Evolutionary conservation across 2,797 vertebrate genomes (phyloP).

Genomic region (Melanotaenia pygmaea): DNA sequence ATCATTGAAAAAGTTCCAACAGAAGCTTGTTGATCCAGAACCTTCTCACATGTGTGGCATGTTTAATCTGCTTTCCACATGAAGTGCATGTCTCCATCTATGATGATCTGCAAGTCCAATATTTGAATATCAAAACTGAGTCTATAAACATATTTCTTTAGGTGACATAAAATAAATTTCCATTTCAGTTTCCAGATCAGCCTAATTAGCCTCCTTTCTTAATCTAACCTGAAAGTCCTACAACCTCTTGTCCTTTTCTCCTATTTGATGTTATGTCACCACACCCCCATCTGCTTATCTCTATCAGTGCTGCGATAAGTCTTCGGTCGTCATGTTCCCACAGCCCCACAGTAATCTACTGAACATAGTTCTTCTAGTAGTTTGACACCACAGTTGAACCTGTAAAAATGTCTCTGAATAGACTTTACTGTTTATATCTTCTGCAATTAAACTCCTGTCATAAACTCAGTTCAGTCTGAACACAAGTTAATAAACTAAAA

Average conservation of each 20-base stretch:
- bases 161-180: not conserved
- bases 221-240: not conserved
- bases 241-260: conserved; percentile 25
- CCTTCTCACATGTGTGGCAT: not conserved
- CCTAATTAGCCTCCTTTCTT: not conserved
- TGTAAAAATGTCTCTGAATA: not conserved
- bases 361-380: conserved; percentile 8
- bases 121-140: not conserved
- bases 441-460: not conserved
- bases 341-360: conserved; percentile 22
- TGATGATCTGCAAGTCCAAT: not conserved
- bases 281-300: conserved; percentile 55
- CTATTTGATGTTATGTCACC: conserved; percentile 35
- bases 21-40: not conserved
- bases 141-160: no score
- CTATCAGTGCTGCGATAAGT: conserved; percentile 32
- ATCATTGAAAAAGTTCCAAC: not conserved
- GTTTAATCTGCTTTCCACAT: not conserved
- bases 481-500: not conserved
- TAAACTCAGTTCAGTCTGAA: not conserved
- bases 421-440: conserved; percentile 4
- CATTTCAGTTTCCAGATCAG: not conserved
- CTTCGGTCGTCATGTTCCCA: conserved; percentile 22
- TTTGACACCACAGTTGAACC: not conserved
- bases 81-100: not conserved